These are phyloP conservation scores for Teleogryllus oceanicus DNA, from an alignment of 2,888 invertebrate species.

Conservation along the genomic window DNA sequence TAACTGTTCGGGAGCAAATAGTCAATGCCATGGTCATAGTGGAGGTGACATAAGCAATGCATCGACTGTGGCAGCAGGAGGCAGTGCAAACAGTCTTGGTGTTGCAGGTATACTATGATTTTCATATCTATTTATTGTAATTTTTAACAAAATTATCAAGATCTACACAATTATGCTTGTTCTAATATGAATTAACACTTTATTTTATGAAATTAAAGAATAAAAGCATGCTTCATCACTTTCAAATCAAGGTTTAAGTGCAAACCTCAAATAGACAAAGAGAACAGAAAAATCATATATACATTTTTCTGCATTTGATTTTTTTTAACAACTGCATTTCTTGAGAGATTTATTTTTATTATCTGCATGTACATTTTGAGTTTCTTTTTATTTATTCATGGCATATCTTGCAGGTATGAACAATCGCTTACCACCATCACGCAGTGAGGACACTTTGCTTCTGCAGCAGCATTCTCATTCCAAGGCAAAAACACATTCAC, in stretches of 20 bases:
- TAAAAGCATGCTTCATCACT: too few species aligned
- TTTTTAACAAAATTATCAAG: constrained; percentile 44
- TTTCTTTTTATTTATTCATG: background rate
- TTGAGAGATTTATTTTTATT: too few species aligned
- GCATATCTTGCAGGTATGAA: constrained; percentile 25
- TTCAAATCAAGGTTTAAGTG: too few species aligned
- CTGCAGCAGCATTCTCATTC: constrained; percentile 45
- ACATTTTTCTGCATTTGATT: too few species aligned
- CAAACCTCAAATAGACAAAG: too few species aligned
- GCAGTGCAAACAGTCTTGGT: constrained; percentile 44
- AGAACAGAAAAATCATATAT: too few species aligned
- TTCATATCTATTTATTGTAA: too few species aligned
- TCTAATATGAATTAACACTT: too few species aligned
- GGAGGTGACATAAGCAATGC: constrained; percentile 44
- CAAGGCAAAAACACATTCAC: constrained; percentile 28
- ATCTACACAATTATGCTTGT: too few species aligned
- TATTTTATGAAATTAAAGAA: too few species aligned
- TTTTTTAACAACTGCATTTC: too few species aligned
- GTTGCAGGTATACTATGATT: background rate
- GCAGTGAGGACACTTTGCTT: constrained; percentile 73
- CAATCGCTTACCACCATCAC: constrained; percentile 65
- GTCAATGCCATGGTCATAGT: constrained; percentile 46
- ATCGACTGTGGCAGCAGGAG: constrained; percentile 45
- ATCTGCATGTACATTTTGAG: too few species aligned
- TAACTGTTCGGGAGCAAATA: constrained; percentile 28